A percentile compares a stretch with the other conserved stretches of the same genome.
Conservation (phyloP, 2,888 invertebrate species). For the Meghimatium bilineatum region DNA sequence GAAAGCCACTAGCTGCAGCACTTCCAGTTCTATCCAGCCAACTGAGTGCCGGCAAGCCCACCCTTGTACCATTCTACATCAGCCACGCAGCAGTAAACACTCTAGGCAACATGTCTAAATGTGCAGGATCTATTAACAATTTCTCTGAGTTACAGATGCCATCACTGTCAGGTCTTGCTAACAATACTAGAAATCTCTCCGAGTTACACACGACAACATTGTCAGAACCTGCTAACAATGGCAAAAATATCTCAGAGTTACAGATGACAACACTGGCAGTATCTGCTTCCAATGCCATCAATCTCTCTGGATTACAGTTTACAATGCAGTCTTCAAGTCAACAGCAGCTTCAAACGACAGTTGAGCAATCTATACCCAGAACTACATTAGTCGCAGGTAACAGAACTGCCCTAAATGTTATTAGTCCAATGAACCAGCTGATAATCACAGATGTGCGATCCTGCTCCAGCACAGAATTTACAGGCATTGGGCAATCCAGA, state of each 20-base stretch:
- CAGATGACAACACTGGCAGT: background rate
- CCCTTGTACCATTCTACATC: conserved; percentile 32
- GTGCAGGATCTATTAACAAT: background rate
- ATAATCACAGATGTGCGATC: conserved; percentile 34
- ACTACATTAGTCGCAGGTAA: background rate
- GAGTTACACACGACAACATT: background rate
- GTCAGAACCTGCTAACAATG: background rate
- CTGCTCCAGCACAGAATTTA: conserved; percentile 22
- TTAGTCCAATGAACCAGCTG: conserved; percentile 10
- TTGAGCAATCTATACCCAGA: background rate
- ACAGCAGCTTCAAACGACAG: background rate
- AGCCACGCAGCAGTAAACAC: conserved; percentile 20
- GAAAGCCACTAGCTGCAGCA: conserved; percentile 23
- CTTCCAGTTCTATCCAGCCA: conserved; percentile 36
- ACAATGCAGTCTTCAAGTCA: background rate
- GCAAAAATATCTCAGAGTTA: background rate
- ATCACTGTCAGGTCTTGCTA: background rate
- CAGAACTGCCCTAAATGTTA: background rate
- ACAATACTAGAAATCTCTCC: background rate
- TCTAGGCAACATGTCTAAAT: background rate
- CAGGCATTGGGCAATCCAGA: background rate
- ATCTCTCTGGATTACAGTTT: background rate
- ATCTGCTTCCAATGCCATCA: background rate
- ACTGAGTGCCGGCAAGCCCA: conserved; percentile 19
- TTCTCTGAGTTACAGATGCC: no score